A percentile compares a stretch with the other conserved stretches of the same genome.
Evolutionary conservation across 2,113 vertebrate genomes (phyloP).

Genomic region (Seriola rivoliana): DNA sequence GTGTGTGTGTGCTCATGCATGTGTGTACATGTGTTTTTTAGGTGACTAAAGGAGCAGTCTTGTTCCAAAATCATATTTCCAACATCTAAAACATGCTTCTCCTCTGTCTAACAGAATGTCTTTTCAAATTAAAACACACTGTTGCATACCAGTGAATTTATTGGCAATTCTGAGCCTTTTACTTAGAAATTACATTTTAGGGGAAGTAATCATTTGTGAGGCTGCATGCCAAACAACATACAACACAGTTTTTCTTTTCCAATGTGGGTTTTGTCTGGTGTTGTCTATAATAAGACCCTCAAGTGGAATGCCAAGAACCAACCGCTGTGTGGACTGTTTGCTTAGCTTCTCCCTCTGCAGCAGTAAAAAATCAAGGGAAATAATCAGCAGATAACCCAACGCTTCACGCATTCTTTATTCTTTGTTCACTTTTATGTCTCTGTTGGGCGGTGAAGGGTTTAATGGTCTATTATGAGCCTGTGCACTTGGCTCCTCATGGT

Average conservation of each 20-base stretch:
- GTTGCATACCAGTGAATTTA: constrained; percentile 61
- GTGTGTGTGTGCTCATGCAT: not conserved
- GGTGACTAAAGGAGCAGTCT: constrained; percentile 28
- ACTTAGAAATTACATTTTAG: constrained; percentile 50
- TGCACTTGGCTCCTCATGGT: constrained; percentile 32
- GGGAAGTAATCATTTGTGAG: constrained; percentile 39
- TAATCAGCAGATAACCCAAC: constrained; percentile 69
- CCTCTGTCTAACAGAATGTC: constrained; percentile 11
- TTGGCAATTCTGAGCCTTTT: constrained; percentile 52
- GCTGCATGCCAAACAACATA: constrained; percentile 59
- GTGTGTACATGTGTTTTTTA: not conserved
- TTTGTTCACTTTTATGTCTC: constrained; percentile 72
- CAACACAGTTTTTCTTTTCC: constrained; percentile 35
- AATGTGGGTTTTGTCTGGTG: constrained; percentile 35
- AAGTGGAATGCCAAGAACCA: constrained; percentile 57
- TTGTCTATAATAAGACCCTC: constrained; percentile 43
- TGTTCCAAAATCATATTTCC: constrained; percentile 10
- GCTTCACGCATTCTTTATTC: constrained; percentile 60
- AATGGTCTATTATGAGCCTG: constrained; percentile 41
- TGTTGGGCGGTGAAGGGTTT: constrained; percentile 22
- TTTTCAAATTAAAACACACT: constrained; percentile 67
- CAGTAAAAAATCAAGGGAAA: constrained; percentile 72
- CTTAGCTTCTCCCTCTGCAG: constrained; percentile 61
- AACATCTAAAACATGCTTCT: constrained; percentile 11
- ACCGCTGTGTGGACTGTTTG: constrained; percentile 65